Evolutionary conservation across 2,113 vertebrate genomes (phyloP).

Genomic region (Bucco capensis): DNA sequence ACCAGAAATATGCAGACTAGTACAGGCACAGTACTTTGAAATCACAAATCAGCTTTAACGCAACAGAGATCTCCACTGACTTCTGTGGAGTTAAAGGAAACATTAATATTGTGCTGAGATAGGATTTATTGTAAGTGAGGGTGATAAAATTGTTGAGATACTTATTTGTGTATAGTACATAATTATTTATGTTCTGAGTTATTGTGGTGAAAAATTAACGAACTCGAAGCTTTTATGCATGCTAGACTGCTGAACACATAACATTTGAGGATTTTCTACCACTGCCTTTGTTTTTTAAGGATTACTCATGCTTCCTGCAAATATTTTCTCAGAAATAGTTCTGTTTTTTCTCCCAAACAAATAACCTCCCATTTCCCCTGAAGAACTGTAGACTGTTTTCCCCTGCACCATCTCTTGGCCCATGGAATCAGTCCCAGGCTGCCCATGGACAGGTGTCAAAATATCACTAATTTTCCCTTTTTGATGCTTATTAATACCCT

Average conservation of each 20-base stretch:
- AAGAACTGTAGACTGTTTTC: rapidly evolving
- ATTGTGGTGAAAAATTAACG: neutral
- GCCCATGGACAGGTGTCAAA: neutral
- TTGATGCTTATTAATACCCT: neutral
- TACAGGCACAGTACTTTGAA: neutral
- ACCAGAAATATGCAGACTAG: neutral
- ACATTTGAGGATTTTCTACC: neutral
- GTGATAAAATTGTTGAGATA: neutral
- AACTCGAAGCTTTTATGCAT: neutral
- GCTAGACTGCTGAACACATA: neutral
- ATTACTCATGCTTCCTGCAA: neutral
- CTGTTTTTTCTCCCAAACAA: neutral
- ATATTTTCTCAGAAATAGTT: neutral
- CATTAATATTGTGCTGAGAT: neutral
- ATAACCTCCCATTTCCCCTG: neutral
- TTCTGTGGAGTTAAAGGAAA: neutral
- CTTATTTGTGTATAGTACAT: neutral
- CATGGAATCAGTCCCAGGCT: rapidly evolving
- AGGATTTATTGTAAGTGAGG: neutral
- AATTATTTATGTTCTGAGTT: neutral
- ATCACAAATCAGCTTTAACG: neutral
- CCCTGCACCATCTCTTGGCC: neutral
- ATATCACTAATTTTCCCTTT: neutral
- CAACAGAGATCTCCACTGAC: neutral
- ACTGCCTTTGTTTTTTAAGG: neutral